Evolutionary conservation across 2,113 vertebrate genomes (phyloP).

Genomic region (Saguinus midas): DNA sequence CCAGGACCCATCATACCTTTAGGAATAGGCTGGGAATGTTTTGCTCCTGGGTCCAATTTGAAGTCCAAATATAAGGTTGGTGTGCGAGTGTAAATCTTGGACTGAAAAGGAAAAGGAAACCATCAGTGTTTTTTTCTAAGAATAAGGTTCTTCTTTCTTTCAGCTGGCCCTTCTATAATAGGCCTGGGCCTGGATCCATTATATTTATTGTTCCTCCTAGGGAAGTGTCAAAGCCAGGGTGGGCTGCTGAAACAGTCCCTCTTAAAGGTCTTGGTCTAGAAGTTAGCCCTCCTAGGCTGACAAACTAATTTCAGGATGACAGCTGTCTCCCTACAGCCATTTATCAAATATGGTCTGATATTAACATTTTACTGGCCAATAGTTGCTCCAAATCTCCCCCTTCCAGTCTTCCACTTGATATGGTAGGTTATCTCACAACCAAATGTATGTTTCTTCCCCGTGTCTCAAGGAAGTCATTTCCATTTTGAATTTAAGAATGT

Average conservation of each 20-base stretch:
- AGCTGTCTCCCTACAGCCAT: not conserved
- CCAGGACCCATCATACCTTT: conserved; percentile 63
- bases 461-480: not conserved
- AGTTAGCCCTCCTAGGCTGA: not conserved
- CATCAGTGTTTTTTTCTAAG: not conserved
- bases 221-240: not conserved
- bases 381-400: not conserved
- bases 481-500: conserved; percentile 15
- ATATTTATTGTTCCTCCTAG: not conserved
- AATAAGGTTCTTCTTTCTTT: conserved; percentile 4
- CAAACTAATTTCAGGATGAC: not conserved
- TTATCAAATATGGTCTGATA: not conserved
- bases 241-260: not conserved
- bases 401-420: not conserved
- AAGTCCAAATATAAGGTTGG: conserved; percentile 88
- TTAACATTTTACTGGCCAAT: not conserved
- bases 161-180: not conserved
- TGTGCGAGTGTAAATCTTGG: conserved; percentile 86
- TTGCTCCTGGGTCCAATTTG: conserved; percentile 81
- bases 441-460: not conserved
- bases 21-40: conserved; percentile 81
- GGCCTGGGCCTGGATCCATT: not conserved
- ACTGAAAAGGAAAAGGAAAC: conserved; percentile 76
- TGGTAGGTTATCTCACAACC: not conserved
- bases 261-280: not conserved